A percentile compares a stretch with the other conserved stretches of the same genome.
These are phyloP conservation scores for Notothenia coriiceps DNA, from an alignment of 2,113 vertebrate genomes.

Conservation along the genomic window DNA sequence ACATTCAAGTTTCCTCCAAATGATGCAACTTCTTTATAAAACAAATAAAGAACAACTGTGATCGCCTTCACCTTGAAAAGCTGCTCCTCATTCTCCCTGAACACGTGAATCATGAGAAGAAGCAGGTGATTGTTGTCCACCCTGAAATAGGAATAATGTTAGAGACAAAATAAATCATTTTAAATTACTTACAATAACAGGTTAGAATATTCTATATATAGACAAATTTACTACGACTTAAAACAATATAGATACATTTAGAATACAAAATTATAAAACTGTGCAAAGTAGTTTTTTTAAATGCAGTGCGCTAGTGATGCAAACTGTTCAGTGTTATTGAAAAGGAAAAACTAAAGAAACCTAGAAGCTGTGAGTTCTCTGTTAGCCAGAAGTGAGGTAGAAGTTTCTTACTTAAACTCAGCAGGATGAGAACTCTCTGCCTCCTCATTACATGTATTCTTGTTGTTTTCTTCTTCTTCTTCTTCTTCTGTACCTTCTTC, in stretches of 20 bases:
- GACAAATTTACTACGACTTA: no score
- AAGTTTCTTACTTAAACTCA: constrained; percentile 91
- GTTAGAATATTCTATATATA: no score
- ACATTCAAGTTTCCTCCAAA: not conserved
- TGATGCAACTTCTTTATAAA: not conserved
- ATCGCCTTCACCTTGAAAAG: constrained; percentile 89
- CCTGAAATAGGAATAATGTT: constrained; percentile 77
- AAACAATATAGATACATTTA: no score
- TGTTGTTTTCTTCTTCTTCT: not conserved
- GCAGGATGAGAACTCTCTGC: constrained; percentile 89
- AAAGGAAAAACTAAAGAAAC: no score
- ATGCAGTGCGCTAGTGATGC: no score
- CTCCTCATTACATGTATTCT: constrained; percentile 59
- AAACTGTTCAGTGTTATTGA: no score
- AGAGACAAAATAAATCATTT: not conserved
- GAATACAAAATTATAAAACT: no score
- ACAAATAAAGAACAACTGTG: not conserved
- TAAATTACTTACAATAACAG: no score
- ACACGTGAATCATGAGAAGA: constrained; percentile 98
- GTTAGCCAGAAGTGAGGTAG: not conserved
- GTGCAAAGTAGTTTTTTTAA: no score
- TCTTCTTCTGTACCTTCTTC: not conserved
- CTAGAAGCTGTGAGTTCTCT: no score
- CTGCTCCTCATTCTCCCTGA: constrained; percentile 97
- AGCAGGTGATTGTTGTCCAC: constrained; percentile 99